Percentiles rank a stretch among this genome's conserved stretches.
phyloP scores from a whole-genome alignment of 2,888 invertebrate genomes.

The Cloeon dipterum region DNA sequence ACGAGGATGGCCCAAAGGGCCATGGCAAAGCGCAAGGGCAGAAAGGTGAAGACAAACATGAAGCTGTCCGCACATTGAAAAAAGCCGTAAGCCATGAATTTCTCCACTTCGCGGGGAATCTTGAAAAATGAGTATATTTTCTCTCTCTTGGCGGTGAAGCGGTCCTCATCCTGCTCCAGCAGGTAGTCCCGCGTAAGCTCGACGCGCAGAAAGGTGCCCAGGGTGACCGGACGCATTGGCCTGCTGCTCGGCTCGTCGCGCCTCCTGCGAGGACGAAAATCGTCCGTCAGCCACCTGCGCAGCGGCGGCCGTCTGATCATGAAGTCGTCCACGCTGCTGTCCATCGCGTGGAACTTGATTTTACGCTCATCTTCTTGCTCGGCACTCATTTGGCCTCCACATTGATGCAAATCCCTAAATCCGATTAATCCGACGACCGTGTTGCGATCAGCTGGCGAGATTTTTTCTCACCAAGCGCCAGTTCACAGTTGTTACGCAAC shows the following conservation, averaged over 20 bases:
- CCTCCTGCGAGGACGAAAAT: neutral
- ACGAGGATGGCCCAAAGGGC: conserved; percentile 62
- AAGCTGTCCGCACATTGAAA: conserved; percentile 91
- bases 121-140: conserved; percentile 93
- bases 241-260: neutral
- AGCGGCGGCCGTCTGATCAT: neutral
- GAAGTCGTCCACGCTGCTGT: neutral
- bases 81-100: conserved; percentile 83
- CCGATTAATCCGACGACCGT: too few species aligned
- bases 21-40: conserved; percentile 77
- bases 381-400: too few species aligned
- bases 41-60: conserved; percentile 89
- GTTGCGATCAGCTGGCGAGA: too few species aligned
- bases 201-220: conserved; percentile 43
- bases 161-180: conserved; percentile 83
- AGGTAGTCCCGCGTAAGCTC: conserved; percentile 85
- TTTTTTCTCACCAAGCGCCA: too few species aligned
- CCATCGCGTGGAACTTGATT: neutral
- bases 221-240: conserved; percentile 11
- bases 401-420: too few species aligned
- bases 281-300: neutral
- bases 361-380: too few species aligned
- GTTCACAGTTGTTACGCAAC: too few species aligned
- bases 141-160: conserved; percentile 80
- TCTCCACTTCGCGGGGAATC: conserved; percentile 78